Base-by-base conservation (phyloP, 64 coral and sea anemone species). In the Catalaphyllia jardinei region DNA sequence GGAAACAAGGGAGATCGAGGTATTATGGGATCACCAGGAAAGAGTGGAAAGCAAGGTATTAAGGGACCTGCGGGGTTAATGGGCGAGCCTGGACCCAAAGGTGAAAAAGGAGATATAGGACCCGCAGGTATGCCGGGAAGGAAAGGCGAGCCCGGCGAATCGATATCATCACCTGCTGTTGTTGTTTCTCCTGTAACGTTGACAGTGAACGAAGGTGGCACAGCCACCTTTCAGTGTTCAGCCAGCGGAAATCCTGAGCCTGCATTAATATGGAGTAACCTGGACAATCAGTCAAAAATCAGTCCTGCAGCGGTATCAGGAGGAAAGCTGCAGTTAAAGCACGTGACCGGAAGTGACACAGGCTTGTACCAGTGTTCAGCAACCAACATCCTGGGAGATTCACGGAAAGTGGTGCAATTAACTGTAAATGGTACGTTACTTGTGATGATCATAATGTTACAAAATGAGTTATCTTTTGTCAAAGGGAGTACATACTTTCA, bases 241-340 rank as follows among this genome's bases (percentile, higher is more conserved):
- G 89, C 29, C n/a, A 86, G 30, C 46, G 89, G 89, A 24, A 87
- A 93, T 79, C 91, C 91, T 42, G 52, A 59, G 17, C 91, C 91
- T 35, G 18, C 49, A 24, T 17, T 93, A 62, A 52, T 76, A 28
- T 93, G 92, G 92, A 88, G 78, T 17, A 93, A 89, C 51, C 6
- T 87, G 28, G 63, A 89, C 57, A 73, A 71, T 83, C 54, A 79
- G 18, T 39, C 83, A 27, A 12, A 22, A 50, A 31, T 62, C 17
- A 87, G 75, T 65, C 71, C 62, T 10, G 22, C 77, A 11, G 64
- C 20, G 13, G 77, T 71, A 10, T 59, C 71, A 18, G 62, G 35
- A 55, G 86, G 72, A n/a, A 39, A 27, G 12, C 51, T 89, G 14
- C 12, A 24, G 24, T 89, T 93, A 31, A 88, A 18, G 10, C 85